These are phyloP conservation scores for Mystacornis crossleyi DNA, from an alignment of 2,113 vertebrate species.

Conservation along the genomic window DNA sequence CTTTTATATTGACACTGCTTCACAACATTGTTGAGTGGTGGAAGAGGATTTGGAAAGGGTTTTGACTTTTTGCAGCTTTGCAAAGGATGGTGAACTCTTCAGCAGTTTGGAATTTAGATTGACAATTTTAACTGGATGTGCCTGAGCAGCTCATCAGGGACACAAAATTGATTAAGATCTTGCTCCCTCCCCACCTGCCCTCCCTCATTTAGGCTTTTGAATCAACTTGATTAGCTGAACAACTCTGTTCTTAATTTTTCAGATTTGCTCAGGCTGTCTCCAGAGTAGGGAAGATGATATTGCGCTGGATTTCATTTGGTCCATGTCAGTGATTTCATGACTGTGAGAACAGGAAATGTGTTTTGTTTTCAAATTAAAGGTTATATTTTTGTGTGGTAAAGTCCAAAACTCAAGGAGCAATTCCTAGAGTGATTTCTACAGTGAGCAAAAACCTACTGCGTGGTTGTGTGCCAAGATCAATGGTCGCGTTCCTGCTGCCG, in stretches of 20 bases:
- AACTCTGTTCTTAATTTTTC: neutral
- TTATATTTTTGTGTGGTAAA: neutral
- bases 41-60: neutral
- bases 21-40: neutral
- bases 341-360: neutral
- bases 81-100: neutral
- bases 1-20: neutral
- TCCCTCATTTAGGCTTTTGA: neutral
- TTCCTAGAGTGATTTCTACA: neutral
- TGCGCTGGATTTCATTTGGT: neutral
- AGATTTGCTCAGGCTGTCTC: constrained; percentile 11
- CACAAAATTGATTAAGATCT: constrained; percentile 11
- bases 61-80: neutral
- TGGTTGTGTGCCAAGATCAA: neutral
- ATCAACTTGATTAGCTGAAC: constrained; percentile 5
- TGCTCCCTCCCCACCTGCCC: neutral
- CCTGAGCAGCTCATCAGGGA: constrained; percentile 4
- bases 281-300: neutral
- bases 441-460: neutral
- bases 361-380: neutral
- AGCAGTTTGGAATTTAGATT: constrained; percentile 3
- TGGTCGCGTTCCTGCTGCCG: neutral
- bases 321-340: neutral
- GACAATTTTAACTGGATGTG: neutral
- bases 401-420: neutral